A percentile compares a stretch with the other conserved stretches of the same genome.
These are phyloP conservation scores for Philaethria dido DNA, from an alignment of 2,888 invertebrate genomes.

Conservation along the genomic window DNA sequence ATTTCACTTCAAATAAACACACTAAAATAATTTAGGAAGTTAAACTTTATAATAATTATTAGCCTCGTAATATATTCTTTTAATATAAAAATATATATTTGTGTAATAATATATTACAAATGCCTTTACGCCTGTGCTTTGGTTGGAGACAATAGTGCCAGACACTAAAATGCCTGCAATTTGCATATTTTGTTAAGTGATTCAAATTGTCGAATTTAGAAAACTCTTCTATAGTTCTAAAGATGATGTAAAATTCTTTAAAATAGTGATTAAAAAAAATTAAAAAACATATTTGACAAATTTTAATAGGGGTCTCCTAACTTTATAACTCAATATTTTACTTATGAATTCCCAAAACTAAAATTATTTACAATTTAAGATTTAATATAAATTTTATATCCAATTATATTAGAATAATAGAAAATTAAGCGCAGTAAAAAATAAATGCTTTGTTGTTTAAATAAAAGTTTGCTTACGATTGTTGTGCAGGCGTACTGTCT, in stretches of 20 bases:
- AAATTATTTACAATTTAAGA: too few species aligned
- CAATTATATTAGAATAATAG: too few species aligned
- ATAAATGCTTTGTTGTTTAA: neutral
- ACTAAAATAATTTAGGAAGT: neutral
- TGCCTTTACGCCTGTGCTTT: neutral
- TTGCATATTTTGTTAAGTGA: neutral
- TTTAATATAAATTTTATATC: too few species aligned
- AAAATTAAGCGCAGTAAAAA: neutral
- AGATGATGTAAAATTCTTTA: too few species aligned
- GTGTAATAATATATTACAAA: neutral
- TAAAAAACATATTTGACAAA: too few species aligned
- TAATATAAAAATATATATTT: neutral
- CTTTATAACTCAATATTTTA: too few species aligned
- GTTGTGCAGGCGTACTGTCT: constrained; percentile 51
- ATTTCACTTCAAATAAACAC: neutral
- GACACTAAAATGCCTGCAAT: neutral
- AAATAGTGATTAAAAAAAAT: too few species aligned
- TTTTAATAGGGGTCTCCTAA: too few species aligned
- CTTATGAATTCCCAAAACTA: too few species aligned
- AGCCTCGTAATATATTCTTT: neutral
- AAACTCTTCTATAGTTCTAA: too few species aligned
- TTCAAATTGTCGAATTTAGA: too few species aligned
- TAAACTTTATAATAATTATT: neutral
- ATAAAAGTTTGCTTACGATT: constrained; percentile 50
- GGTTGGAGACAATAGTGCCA: neutral